These are phyloP conservation scores for Lagothrix lagotricha DNA, from an alignment of 2,797 vertebrate genomes.

Conservation along the genomic window DNA sequence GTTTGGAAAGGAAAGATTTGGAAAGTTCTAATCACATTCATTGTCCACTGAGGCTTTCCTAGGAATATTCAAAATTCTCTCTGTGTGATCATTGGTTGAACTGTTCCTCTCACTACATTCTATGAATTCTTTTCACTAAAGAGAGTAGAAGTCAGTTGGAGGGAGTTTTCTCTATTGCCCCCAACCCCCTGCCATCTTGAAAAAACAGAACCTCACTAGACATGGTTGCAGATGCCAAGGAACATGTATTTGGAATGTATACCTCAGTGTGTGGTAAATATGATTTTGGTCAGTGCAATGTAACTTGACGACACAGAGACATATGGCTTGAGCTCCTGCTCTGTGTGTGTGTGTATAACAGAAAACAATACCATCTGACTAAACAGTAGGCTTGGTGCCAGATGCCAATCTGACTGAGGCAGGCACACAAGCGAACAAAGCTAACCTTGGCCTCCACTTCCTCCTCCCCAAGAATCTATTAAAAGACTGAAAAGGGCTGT, in stretches of 20 bases:
- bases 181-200: neutral
- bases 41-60: neutral
- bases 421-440: slow-evolving; percentile 34
- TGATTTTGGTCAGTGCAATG: neutral
- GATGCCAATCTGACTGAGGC: slow-evolving; percentile 53
- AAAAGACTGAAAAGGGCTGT: slow-evolving; percentile 61
- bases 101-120: neutral
- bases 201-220: neutral
- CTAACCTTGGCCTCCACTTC: slow-evolving; percentile 61
- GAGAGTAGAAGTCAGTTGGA: neutral
- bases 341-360: neutral
- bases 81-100: neutral
- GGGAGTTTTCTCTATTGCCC: neutral
- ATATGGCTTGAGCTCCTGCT: neutral
- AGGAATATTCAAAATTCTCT: neutral
- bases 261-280: neutral
- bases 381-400: slow-evolving; percentile 50
- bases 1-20: neutral
- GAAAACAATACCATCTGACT: slow-evolving; percentile 58
- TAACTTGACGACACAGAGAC: neutral
- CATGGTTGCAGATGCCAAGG: neutral
- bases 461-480: slow-evolving; percentile 66
- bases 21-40: neutral
- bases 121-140: neutral
- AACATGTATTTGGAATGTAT: neutral